A percentile compares a stretch with the other conserved stretches of the same genome.
These are phyloP conservation scores for Serrognathus titanus DNA, from an alignment of 2,888 invertebrate species.

Conservation along the genomic window DNA sequence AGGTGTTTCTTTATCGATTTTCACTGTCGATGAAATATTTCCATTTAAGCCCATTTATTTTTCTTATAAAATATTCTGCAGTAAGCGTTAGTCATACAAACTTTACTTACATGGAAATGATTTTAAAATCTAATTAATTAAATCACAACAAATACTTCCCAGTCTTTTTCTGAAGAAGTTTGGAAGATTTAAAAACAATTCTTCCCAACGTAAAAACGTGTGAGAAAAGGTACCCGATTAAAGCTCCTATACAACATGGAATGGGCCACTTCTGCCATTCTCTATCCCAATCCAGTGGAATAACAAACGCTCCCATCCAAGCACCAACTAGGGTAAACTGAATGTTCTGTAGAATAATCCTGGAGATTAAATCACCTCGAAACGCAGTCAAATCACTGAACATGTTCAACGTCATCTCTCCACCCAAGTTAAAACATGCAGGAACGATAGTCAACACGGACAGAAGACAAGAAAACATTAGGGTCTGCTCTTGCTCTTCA, in stretches of 20 bases:
- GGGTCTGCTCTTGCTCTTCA: conserved; percentile 63
- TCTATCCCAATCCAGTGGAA: conserved; percentile 88
- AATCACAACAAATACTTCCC: conserved; percentile 24
- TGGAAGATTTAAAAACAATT: not conserved
- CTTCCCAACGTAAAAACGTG: conserved; percentile 7
- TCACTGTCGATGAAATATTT: too few relatives aligned
- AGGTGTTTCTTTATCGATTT: too few relatives aligned
- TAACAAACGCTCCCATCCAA: conserved; percentile 81
- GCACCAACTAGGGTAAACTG: conserved; percentile 66
- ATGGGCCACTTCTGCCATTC: conserved; percentile 85
- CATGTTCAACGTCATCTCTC: conserved; percentile 55
- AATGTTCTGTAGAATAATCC: conserved; percentile 58
- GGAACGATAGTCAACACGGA: conserved; percentile 63
- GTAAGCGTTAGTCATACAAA: too few relatives aligned
- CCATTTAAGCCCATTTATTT: too few relatives aligned
- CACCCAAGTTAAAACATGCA: conserved; percentile 59
- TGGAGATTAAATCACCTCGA: conserved; percentile 53
- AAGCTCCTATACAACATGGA: conserved; percentile 66
- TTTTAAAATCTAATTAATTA: not conserved
- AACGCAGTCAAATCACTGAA: conserved; percentile 54
- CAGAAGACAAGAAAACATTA: conserved; percentile 62
- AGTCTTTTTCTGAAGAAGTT: conserved; percentile 4
- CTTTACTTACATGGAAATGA: too few relatives aligned
- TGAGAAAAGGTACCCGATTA: conserved; percentile 56
- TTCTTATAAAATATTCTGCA: too few relatives aligned